Evolutionary conservation across 2,888 invertebrate genomes (phyloP).

Genomic region (Brenthis daphne): DNA sequence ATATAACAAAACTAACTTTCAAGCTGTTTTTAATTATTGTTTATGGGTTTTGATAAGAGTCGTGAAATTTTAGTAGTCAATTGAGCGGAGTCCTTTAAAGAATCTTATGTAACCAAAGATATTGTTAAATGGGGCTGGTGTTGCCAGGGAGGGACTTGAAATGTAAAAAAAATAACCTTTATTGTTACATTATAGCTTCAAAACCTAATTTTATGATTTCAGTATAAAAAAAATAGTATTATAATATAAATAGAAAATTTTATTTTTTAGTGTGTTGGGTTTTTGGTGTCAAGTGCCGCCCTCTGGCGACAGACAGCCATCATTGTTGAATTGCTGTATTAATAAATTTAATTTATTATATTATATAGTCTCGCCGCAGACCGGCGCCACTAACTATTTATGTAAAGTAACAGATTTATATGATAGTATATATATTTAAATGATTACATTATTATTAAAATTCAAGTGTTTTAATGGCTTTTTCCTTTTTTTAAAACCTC

Average conservation of each 20-base stretch:
- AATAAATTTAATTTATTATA: constrained; percentile 50
- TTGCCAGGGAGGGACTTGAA: neutral
- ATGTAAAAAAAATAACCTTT: neutral
- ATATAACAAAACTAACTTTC: too few species aligned
- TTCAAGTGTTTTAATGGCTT: constrained; percentile 49
- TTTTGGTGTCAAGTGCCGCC: neutral
- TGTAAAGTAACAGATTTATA: constrained; percentile 73
- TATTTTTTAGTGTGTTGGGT: constrained; percentile 2
- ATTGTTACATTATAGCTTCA: neutral
- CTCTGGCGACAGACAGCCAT: neutral
- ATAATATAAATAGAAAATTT: neutral
- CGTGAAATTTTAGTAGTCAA: constrained; percentile 22
- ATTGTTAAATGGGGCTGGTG: constrained; percentile 42
- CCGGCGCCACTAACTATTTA: constrained; percentile 47
- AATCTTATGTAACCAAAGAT: constrained; percentile 72
- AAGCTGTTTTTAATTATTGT: neutral
- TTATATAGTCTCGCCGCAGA: constrained; percentile 41
- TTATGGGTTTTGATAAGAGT: constrained; percentile 19
- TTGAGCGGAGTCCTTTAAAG: constrained; percentile 41
- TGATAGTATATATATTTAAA: constrained; percentile 75
- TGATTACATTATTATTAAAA: constrained; percentile 61
- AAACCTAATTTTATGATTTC: neutral
- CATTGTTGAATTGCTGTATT: constrained; percentile 57
- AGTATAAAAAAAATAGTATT: neutral
- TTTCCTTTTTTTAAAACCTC: neutral